Percentiles rank a stretch among this genome's conserved stretches.
These are phyloP conservation scores for Hemaris fuciformis DNA, from an alignment of 2,888 invertebrate genomes.

Conservation along the genomic window DNA sequence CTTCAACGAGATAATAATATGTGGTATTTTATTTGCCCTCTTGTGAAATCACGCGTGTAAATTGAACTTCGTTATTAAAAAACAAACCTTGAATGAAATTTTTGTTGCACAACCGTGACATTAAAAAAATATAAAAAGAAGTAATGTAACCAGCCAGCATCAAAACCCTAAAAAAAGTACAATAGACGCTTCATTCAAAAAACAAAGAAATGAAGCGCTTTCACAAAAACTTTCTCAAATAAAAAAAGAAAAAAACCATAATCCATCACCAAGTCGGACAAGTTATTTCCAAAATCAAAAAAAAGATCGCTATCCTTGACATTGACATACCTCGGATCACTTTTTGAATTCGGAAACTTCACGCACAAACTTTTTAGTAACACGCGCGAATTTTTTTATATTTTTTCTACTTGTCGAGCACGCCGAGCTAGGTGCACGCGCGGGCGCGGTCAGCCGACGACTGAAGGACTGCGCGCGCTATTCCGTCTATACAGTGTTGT, in stretches of 20 bases:
- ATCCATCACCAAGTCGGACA: neutral
- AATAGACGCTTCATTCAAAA: neutral
- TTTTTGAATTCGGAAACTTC: neutral
- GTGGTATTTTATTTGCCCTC: neutral
- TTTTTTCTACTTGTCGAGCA: neutral
- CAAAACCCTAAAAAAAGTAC: neutral
- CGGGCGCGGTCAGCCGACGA: constrained; percentile 11
- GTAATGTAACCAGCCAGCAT: too few relatives aligned
- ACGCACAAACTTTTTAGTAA: constrained; percentile 2
- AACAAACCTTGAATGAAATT: neutral
- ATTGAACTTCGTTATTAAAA: neutral
- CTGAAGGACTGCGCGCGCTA: neutral
- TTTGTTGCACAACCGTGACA: neutral
- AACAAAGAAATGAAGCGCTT: neutral
- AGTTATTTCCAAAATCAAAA: neutral
- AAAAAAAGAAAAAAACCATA: neutral
- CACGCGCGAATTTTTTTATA: neutral
- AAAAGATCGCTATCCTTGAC: neutral
- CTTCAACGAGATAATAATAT: neutral
- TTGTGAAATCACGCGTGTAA: neutral
- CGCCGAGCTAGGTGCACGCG: constrained; percentile 1
- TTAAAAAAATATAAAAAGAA: neutral
- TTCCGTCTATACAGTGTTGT: neutral
- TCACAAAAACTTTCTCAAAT: neutral
- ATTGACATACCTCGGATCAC: constrained; percentile 9